phyloP scores from a whole-genome alignment of 2,888 invertebrate species.

The Stenichneumon culpator region DNA sequence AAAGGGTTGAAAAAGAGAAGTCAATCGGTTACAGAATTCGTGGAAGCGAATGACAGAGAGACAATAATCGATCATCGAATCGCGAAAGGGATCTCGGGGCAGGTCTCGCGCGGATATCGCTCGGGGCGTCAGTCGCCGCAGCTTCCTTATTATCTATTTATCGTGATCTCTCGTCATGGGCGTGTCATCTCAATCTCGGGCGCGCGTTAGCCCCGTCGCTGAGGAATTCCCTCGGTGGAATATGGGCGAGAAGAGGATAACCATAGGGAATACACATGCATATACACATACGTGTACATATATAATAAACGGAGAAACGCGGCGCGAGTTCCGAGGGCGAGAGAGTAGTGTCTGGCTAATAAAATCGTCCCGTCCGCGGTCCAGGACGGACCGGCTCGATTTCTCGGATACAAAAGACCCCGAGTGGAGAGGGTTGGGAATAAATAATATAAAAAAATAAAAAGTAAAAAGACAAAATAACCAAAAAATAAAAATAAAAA shows the following conservation, averaged over 20 bases:
- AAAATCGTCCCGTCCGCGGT: constrained; percentile 69
- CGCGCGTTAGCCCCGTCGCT: constrained; percentile 53
- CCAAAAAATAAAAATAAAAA: constrained; percentile 47
- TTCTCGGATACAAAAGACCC: constrained; percentile 67
- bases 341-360: constrained; percentile 69
- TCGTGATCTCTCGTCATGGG: constrained; percentile 69
- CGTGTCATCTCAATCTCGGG: constrained; percentile 74
- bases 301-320: constrained; percentile 10
- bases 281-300: background rate
- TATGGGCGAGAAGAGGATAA: constrained; percentile 40
- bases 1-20: background rate
- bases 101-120: constrained; percentile 31
- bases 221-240: constrained; percentile 60
- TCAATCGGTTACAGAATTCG: constrained; percentile 28
- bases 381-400: constrained; percentile 62
- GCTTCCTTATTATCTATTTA: constrained; percentile 69
- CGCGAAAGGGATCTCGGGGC: constrained; percentile 58
- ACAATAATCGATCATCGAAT: constrained; percentile 66
- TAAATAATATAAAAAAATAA: constrained; percentile 45
- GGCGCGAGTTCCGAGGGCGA: constrained; percentile 27
- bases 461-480: background rate
- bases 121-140: constrained; percentile 5
- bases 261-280: background rate
- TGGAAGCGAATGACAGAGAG: constrained; percentile 54
- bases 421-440: constrained; percentile 31